Base-by-base conservation (phyloP, 2,113 vertebrate species). In the Cebus imitator region DNA sequence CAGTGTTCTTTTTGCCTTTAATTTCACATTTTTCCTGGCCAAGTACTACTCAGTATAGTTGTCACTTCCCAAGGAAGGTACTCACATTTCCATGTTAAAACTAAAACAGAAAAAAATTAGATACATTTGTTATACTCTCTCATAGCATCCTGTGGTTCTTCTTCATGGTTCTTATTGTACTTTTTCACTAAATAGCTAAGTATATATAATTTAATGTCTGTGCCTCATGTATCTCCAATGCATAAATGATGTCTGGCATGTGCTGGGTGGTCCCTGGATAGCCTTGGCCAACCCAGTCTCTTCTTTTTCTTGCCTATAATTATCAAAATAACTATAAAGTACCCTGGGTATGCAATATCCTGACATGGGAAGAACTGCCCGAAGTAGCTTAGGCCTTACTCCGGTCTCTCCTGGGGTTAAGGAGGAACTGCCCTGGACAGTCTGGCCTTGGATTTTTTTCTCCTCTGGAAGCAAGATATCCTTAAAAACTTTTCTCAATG, bases 41-140 rank as follows among this genome's bases (percentile, higher is more conserved):
- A 55, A 84, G 23, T 86, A 11, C 13, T 97, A 98, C 43, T 96
- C 58, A 73, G 17, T 87, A 81, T 83, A 95, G 76, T 32, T 58
- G 20, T 64, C 50, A 82, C 37, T 91, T 92, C 55, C n/a, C 43
- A 61, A 93, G n/a, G 43, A 92, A 87, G 27, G 11, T 64, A 91
- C 32, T 23, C n/a, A 61, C 13, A 23, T 95, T 80, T 91, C 6
- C 23, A 40, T 20, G 43, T 64, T 64, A 93, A 95, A 95, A 76
- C 45, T 68, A 66, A 83, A 52, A 5, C 30, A 76, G 91, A 58
- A 58, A 68, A 11, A 78, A 78, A 75, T 90, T 68, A 57, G 27
- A 85, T 30, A 82, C 5, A 8, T 40, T 20, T 94, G 6, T 92
- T 68, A 70, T 45, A 78, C 20, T 81, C 37, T 84, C 20, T 84